Evolutionary conservation across 2,113 vertebrate species (phyloP), one percentile per base, ranked within the genome.

Genomic region (Megaleporinus macrocephalus): DNA sequence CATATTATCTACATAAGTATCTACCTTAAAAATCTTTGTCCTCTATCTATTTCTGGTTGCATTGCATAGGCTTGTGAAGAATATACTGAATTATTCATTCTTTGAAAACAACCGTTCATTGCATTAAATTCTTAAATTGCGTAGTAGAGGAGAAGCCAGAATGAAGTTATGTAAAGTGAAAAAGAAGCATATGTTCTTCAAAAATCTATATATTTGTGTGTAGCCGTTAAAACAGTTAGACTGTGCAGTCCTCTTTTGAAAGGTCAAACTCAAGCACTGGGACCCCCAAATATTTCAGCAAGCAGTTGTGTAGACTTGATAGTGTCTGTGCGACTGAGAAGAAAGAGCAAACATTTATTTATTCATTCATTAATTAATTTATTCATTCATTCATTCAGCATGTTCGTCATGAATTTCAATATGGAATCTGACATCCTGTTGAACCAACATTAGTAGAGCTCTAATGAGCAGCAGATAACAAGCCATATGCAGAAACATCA

Each of bases 171-270:
- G 27, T 9, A 2, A 13, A 13, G n/a, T 62, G 24, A 1, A 62
- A 27, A 6, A 62, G 12, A 61, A 44, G 41, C 33, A 36, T 36
- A 36, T 36, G 6, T 36, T 36, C 6, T 36, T 36, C 6, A 36
- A 6, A 4, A 29, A 9, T 29, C 13, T 65, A 2, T 65, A 26
- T 22, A 4, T 14, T 18, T 5, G 10, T 44, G 41, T 44, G 18
- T 33, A 20, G 29, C 30, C 20, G 20, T 9, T 33, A 33, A 33
- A 65, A 68, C 16, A 30, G 36, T 36, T 68, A 29, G 36, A 51
- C 62, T 33, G 65, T 81, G 71, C 79, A 74, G 29, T 81, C 15
- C 14, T 55, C 44, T 29, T 12, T 41, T 33, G 5, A 61, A 74
- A 74, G 44, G 55, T 53, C 47, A 66, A 12, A 53, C 66, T 81